Evolutionary conservation across 2,113 vertebrate genomes (phyloP).

Genomic region (Ailuropoda melanoleuca): DNA sequence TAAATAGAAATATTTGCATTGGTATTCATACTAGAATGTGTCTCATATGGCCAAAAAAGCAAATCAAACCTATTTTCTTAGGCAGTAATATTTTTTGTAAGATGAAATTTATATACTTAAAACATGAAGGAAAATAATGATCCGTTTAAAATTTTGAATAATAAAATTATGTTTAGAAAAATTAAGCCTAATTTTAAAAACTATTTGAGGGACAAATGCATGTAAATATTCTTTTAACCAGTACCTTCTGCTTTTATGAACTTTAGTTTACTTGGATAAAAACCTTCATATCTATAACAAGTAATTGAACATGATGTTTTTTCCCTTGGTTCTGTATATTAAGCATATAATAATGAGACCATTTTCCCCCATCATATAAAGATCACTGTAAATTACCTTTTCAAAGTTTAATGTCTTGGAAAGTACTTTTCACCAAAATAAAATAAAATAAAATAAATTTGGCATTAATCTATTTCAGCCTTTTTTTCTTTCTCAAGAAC

Average conservation of each 20-base stretch:
- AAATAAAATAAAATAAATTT: slow-evolving; percentile 39
- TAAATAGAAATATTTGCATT: neutral
- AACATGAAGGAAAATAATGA: neutral
- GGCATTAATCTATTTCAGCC: slow-evolving; percentile 64
- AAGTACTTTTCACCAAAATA: slow-evolving; percentile 16
- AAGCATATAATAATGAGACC: neutral
- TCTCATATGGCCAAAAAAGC: neutral
- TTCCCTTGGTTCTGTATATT: neutral
- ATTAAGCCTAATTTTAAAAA: neutral
- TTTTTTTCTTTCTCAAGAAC: slow-evolving; percentile 61
- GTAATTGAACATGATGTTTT: neutral
- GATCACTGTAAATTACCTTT: slow-evolving; percentile 47
- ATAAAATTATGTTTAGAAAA: neutral
- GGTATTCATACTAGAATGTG: neutral
- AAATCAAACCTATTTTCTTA: neutral
- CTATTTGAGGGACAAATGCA: neutral
- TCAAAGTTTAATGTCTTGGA: slow-evolving; percentile 38
- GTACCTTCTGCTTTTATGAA: neutral
- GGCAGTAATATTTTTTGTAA: neutral
- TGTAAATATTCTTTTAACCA: neutral
- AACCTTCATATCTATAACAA: neutral
- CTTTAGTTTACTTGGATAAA: neutral
- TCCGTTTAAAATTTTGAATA: neutral
- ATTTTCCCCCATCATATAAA: slow-evolving; percentile 46
- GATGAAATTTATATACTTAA: neutral